phyloP scores from a whole-genome alignment of 2,797 vertebrate species.

The Dendrocincla fuliginosa region DNA sequence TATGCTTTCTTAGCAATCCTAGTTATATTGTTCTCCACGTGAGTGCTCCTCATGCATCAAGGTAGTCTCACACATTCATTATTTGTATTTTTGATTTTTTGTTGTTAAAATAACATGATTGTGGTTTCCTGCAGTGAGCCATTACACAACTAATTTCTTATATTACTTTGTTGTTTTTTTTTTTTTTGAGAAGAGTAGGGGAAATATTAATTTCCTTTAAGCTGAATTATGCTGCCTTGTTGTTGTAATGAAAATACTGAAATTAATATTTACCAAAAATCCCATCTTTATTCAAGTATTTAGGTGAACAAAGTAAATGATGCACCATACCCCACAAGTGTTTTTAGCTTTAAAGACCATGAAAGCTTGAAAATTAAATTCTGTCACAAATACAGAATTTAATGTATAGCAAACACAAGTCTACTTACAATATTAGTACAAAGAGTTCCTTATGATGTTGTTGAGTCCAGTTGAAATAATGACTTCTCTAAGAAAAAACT shows the following conservation, averaged over 20 bases:
- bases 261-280: slow-evolving; percentile 18
- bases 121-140: background rate
- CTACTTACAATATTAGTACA: background rate
- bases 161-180: background rate
- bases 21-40: background rate
- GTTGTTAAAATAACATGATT: background rate
- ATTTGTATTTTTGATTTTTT: background rate
- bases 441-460: background rate
- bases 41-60: background rate
- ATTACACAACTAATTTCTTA: background rate
- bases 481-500: background rate
- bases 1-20: background rate
- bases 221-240: background rate
- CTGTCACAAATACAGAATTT: background rate
- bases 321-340: background rate
- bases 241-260: background rate
- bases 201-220: background rate
- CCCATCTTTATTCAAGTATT: background rate
- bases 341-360: background rate
- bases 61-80: background rate
- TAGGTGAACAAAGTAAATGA: background rate
- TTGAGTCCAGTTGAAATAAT: background rate
- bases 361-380: background rate
- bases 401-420: background rate
- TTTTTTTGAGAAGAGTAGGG: background rate